Conservation (phyloP, 2,888 invertebrate genomes). For the Diloba caeruleocephala region DNA sequence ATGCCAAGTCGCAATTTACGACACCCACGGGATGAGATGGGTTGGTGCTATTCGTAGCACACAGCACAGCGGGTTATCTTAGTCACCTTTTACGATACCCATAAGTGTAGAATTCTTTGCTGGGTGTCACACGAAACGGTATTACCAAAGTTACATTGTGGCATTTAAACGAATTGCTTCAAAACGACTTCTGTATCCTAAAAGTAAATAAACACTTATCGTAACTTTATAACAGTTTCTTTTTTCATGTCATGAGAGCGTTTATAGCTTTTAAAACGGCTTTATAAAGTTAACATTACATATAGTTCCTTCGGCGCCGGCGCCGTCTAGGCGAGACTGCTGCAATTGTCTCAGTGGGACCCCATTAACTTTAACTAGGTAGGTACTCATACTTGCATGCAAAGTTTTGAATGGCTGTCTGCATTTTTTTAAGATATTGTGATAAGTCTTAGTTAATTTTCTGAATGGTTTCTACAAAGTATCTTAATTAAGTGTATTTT, state of each 20-base stretch:
- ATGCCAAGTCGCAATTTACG: too few relatives aligned
- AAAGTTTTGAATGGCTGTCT: conserved; percentile 19
- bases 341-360: conserved; percentile 44
- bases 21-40: too few relatives aligned
- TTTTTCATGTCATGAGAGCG: not conserved
- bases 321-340: conserved; percentile 52
- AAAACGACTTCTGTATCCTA: too few relatives aligned
- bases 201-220: conserved; percentile 2
- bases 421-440: conserved; percentile 2
- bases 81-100: too few relatives aligned
- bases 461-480: too few relatives aligned
- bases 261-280: conserved; percentile 26
- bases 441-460: conserved; percentile 1
- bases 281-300: conserved; percentile 40
- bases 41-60: too few relatives aligned
- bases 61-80: too few relatives aligned
- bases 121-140: too few relatives aligned
- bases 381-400: conserved; percentile 26
- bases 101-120: too few relatives aligned
- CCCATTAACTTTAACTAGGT: conserved; percentile 23
- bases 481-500: too few relatives aligned
- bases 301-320: conserved; percentile 40
- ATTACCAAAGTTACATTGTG: too few relatives aligned
- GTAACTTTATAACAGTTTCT: conserved; percentile 13
- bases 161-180: too few relatives aligned